Conservation (phyloP, 2,888 invertebrate species). For the Tetragnatha montana region DNA sequence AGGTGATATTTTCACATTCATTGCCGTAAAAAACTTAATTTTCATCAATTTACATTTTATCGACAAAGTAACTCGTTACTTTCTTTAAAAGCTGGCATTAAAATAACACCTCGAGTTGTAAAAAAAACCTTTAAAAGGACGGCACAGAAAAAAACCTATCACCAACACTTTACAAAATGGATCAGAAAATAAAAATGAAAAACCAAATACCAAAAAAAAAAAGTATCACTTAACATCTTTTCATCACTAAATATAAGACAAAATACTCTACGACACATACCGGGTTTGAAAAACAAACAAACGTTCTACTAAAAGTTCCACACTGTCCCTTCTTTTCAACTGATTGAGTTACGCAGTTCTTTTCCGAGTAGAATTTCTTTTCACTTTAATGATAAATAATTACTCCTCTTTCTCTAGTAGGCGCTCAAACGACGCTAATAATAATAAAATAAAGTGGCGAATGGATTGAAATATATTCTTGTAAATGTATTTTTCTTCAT, state of each 20-base stretch:
- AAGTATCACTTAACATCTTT: slow-evolving; percentile 45
- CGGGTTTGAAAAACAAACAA: slow-evolving; percentile 12
- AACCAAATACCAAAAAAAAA: slow-evolving; percentile 9
- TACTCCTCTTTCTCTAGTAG: slow-evolving; percentile 15
- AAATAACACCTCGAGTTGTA: not conserved
- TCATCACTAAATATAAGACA: slow-evolving; percentile 34
- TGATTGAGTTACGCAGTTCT: slow-evolving; percentile 42
- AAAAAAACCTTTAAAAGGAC: slow-evolving; percentile 13
- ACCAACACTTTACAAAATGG: not conserved
- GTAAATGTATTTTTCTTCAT: slow-evolving; percentile 66
- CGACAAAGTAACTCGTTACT: not conserved
- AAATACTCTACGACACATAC: slow-evolving; percentile 38
- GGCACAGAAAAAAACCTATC: not conserved
- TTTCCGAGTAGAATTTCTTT: slow-evolving; percentile 25
- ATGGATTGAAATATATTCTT: slow-evolving; percentile 63
- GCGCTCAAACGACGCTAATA: slow-evolving; percentile 33
- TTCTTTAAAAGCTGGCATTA: not conserved
- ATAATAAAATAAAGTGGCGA: slow-evolving; percentile 51
- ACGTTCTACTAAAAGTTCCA: slow-evolving; percentile 38
- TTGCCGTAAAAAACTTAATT: not conserved
- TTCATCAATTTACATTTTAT: not conserved
- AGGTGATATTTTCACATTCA: too few relatives aligned
- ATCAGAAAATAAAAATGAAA: slow-evolving; percentile 6
- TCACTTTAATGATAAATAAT: slow-evolving; percentile 58
- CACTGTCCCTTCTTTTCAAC: not conserved